A percentile compares a stretch with the other conserved stretches of the same genome.
Evolutionary conservation across 2,888 invertebrate species (phyloP).

Genomic region (Lithodes maja): DNA sequence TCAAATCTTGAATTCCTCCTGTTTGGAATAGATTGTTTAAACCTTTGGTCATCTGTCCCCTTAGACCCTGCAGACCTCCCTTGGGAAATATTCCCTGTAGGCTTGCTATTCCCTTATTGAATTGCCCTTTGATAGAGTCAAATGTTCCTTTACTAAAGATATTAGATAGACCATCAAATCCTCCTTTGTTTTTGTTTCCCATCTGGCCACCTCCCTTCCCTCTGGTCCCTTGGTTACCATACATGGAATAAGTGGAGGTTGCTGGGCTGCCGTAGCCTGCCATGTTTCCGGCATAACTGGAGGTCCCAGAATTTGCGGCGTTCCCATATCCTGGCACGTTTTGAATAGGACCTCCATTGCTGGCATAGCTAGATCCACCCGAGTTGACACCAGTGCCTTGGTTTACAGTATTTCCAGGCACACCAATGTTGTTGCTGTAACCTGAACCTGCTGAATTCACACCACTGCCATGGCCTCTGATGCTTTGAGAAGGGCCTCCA

Average conservation of each 20-base stretch:
- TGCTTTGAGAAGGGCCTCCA: background rate
- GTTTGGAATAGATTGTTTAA: constrained; percentile 17
- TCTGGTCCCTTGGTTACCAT: background rate
- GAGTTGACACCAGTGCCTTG: background rate
- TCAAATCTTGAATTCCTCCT: constrained; percentile 8
- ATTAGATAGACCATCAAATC: background rate
- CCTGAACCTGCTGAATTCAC: background rate
- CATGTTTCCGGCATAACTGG: background rate
- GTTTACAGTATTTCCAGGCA: background rate
- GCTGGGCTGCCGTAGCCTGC: constrained; percentile 3
- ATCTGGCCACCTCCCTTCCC: background rate
- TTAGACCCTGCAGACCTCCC: constrained; percentile 10
- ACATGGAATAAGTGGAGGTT: background rate
- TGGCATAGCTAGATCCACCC: background rate
- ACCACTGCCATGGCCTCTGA: background rate
- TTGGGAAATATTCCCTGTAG: constrained; percentile 12
- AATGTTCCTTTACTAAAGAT: background rate
- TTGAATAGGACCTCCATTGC: background rate
- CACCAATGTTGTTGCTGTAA: background rate
- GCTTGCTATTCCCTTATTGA: constrained; percentile 18
- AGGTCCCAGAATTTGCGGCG: background rate
- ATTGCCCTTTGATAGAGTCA: constrained; percentile 8
- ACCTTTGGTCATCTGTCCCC: constrained; percentile 32
- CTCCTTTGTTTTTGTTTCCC: background rate
- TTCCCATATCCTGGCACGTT: background rate